These are phyloP conservation scores for Rhinopomastus cyanomelas DNA, from an alignment of 2,113 vertebrate species.

Conservation along the genomic window DNA sequence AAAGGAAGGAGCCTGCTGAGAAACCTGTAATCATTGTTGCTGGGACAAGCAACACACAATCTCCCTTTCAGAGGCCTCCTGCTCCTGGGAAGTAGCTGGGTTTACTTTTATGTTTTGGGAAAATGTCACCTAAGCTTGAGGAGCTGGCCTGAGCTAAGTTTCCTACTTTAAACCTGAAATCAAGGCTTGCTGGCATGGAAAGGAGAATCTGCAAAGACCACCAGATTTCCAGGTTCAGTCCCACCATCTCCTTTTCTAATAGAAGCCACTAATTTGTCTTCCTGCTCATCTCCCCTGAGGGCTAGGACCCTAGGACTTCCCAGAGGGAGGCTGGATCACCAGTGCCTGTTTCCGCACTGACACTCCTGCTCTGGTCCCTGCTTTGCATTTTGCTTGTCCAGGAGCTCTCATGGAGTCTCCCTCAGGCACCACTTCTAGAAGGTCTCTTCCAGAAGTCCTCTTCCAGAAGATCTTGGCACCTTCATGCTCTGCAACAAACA, in stretches of 20 bases:
- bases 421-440: not conserved
- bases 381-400: not conserved
- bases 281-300: not conserved
- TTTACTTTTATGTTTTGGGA: not conserved
- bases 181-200: not conserved
- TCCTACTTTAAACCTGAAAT: not conserved
- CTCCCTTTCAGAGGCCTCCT: not conserved
- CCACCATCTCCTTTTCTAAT: not conserved
- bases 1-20: not conserved
- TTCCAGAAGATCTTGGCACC: not conserved
- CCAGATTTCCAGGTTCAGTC: not conserved
- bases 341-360: not conserved
- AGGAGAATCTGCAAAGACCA: not conserved
- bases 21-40: not conserved
- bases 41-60: slow-evolving; percentile 26
- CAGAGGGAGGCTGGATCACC: not conserved
- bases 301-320: not conserved
- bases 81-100: not conserved
- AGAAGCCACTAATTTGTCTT: not conserved
- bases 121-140: not conserved
- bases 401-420: not conserved
- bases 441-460: too few species aligned
- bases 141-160: not conserved
- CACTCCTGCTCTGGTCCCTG: not conserved
- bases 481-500: not conserved